These are phyloP conservation scores for Eremophila alpestris DNA, from an alignment of 2,797 vertebrate species.

Conservation along the genomic window DNA sequence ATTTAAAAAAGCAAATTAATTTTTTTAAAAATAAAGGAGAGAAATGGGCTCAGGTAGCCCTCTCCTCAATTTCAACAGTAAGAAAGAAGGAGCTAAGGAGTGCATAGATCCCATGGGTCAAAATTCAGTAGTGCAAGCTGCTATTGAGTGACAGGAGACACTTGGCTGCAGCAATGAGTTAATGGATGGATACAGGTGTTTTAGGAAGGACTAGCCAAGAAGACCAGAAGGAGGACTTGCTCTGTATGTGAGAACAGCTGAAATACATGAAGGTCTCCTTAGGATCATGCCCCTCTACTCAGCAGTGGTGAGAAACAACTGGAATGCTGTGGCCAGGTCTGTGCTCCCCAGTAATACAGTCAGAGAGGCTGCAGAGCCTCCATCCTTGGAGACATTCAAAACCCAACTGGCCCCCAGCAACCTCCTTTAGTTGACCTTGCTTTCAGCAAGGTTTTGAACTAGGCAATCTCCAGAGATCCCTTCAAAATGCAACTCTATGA, in stretches of 20 bases:
- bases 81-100: neutral
- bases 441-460: neutral
- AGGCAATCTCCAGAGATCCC: neutral
- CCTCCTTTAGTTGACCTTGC: neutral
- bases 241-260: neutral
- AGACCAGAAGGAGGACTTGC: neutral
- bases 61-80: neutral
- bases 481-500: neutral
- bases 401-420: neutral
- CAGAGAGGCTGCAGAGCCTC: neutral
- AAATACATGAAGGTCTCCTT: neutral
- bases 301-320: neutral
- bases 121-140: neutral
- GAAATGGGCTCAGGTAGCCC: neutral
- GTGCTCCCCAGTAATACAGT: neutral
- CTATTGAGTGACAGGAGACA: neutral
- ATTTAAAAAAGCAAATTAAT: neutral
- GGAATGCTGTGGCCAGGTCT: neutral
- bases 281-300: neutral
- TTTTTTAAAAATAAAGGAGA: neutral
- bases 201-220: neutral
- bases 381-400: neutral
- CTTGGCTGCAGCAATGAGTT: neutral
- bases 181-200: neutral
- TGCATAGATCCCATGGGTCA: neutral